phyloP scores from a whole-genome alignment of 2,888 invertebrate species.

The Serripes groenlandicus region DNA sequence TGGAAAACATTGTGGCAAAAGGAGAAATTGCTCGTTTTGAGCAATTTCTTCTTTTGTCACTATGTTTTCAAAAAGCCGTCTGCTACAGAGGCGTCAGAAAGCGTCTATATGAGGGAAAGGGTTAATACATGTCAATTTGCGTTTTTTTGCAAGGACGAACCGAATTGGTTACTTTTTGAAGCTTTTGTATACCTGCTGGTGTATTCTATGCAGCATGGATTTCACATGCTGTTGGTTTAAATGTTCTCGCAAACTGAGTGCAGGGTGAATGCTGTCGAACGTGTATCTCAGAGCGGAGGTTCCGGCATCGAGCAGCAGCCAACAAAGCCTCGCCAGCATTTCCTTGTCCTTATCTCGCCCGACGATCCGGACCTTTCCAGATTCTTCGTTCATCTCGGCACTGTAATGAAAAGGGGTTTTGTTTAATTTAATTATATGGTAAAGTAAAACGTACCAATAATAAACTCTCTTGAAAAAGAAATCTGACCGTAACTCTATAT shows the following conservation, averaged over 20 bases:
- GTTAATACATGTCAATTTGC: too few relatives aligned
- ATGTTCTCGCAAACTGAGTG: slow-evolving; percentile 75
- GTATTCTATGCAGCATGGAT: slow-evolving; percentile 69
- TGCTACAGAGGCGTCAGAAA: too few relatives aligned
- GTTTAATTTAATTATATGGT: too few relatives aligned
- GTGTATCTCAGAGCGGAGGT: slow-evolving; percentile 72
- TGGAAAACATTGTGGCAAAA: too few relatives aligned
- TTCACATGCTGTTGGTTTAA: slow-evolving; percentile 76
- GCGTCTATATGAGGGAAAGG: too few relatives aligned
- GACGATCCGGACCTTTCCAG: slow-evolving; percentile 62
- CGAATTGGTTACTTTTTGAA: too few relatives aligned
- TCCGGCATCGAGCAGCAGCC: slow-evolving; percentile 80
- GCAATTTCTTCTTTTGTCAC: too few relatives aligned
- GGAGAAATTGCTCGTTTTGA: too few relatives aligned
- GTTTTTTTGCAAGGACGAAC: too few relatives aligned
- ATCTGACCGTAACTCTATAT: too few relatives aligned
- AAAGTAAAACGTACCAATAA: too few relatives aligned
- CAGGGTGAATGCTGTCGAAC: slow-evolving; percentile 80
- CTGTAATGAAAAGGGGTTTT: slow-evolving; percentile 57
- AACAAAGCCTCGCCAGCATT: slow-evolving; percentile 77
- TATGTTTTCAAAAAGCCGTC: too few relatives aligned
- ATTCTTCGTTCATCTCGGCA: slow-evolving; percentile 73
- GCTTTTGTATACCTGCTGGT: slow-evolving; percentile 63
- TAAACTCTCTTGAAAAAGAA: neutral
- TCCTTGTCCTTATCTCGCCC: slow-evolving; percentile 74